Conservation (phyloP, 2,888 invertebrate species). For the Lithophane leautieri region DNA sequence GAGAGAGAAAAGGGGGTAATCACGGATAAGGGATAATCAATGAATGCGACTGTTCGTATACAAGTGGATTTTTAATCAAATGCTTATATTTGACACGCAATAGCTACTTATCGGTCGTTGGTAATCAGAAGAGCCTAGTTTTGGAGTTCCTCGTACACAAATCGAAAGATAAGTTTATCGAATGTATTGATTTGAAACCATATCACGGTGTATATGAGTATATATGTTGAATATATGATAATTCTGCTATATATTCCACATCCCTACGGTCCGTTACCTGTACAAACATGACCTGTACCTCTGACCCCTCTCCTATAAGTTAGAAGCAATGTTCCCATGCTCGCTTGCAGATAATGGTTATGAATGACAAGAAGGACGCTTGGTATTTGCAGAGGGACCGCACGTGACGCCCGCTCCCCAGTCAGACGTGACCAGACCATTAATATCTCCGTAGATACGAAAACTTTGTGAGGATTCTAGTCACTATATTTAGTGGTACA, state of each 20-base stretch:
- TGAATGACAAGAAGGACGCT: constrained; percentile 62
- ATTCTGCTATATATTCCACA: not conserved
- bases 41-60: constrained; percentile 9
- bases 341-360: constrained; percentile 55
- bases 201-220: not conserved
- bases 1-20: not conserved
- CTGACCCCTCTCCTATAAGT: constrained; percentile 30
- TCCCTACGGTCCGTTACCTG: not conserved
- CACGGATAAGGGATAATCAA: not conserved
- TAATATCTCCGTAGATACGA: constrained; percentile 31
- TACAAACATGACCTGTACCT: constrained; percentile 25
- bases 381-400: constrained; percentile 49
- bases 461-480: constrained; percentile 20
- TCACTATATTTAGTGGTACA: constrained; percentile 16
- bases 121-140: constrained; percentile 26
- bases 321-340: constrained; percentile 43
- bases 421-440: constrained; percentile 53
- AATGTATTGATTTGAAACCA: constrained; percentile 20
- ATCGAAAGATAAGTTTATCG: constrained; percentile 28
- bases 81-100: constrained; percentile 13
- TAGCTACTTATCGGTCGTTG: constrained; percentile 21
- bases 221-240: not conserved
- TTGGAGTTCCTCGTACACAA: constrained; percentile 16
- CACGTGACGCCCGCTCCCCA: constrained; percentile 47
- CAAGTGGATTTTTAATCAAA: not conserved